Conservation (phyloP, 2,888 invertebrate genomes). For the Phoenoteleia sp. region DNA sequence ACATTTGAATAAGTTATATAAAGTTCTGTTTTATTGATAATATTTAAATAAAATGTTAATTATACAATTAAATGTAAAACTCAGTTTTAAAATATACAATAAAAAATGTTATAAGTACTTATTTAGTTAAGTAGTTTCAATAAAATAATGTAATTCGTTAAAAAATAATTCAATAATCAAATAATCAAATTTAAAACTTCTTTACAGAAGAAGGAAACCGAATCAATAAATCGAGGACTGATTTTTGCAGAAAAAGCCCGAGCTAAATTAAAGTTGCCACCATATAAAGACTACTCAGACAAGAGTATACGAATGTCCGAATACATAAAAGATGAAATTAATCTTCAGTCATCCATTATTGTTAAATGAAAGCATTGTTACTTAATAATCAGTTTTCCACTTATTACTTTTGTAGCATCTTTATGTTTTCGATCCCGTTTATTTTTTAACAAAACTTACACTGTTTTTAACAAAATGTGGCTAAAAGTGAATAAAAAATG, state of each 20-base stretch:
- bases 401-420: conserved; percentile 8
- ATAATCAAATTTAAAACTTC: too few species aligned
- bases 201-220: conserved; percentile 12
- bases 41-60: too few species aligned
- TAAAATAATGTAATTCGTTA: too few species aligned
- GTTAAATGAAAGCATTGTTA: conserved; percentile 26
- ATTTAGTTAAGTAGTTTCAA: too few species aligned
- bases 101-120: too few species aligned
- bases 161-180: too few species aligned
- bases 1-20: too few species aligned
- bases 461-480: too few species aligned
- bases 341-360: conserved; percentile 32
- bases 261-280: conserved; percentile 2
- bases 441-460: too few species aligned
- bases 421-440: conserved; percentile 36
- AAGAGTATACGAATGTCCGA: conserved; percentile 1
- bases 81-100: too few species aligned
- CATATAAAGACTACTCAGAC: conserved; percentile 6
- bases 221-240: background rate
- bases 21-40: too few species aligned
- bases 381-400: background rate
- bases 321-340: conserved; percentile 24
- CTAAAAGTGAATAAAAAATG: conserved; percentile 6
- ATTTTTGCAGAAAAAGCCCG: background rate
- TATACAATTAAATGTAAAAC: too few species aligned